Percentiles rank a stretch among this genome's conserved stretches.
Evolutionary conservation across 2,797 vertebrate species (phyloP).

Genomic region (Orientallactaga sibirica): DNA sequence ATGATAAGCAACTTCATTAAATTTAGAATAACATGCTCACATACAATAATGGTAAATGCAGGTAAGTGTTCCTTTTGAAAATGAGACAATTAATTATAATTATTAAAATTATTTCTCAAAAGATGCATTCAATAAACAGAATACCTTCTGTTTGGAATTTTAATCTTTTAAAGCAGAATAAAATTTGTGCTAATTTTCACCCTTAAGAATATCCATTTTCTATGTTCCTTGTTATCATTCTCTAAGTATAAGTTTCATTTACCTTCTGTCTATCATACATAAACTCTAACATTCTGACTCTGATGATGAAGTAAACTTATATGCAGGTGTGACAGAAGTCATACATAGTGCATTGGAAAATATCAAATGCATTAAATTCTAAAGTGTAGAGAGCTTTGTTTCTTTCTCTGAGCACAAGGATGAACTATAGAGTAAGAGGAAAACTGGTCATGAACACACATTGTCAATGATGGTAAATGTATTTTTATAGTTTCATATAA

Average conservation of each 20-base stretch:
- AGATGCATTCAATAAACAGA: slow-evolving; percentile 36
- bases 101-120: slow-evolving; percentile 70
- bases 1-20: slow-evolving; percentile 48
- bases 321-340: slow-evolving; percentile 51
- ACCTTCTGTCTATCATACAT: slow-evolving; percentile 51
- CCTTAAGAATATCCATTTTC: slow-evolving; percentile 69
- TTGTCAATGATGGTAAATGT: slow-evolving; percentile 24
- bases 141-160: slow-evolving; percentile 65
- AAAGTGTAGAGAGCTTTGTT: slow-evolving; percentile 52
- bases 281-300: not conserved
- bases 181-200: slow-evolving; percentile 68
- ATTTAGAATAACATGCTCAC: slow-evolving; percentile 25
- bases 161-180: slow-evolving; percentile 51
- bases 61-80: slow-evolving; percentile 32
- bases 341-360: slow-evolving; percentile 66
- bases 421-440: slow-evolving; percentile 11
- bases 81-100: slow-evolving; percentile 67
- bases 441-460: not conserved
- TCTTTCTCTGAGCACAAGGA: slow-evolving; percentile 22
- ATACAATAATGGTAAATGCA: slow-evolving; percentile 53
- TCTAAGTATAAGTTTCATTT: slow-evolving; percentile 66
- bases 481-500: not conserved
- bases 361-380: slow-evolving; percentile 24
- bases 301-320: slow-evolving; percentile 52
- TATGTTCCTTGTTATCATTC: slow-evolving; percentile 70